Evolutionary conservation across 1,140 invertebrate genomes (phyloP), one percentile per base, ranked within the genome.

Genomic region (Bombus haemorrhoidalis): DNA sequence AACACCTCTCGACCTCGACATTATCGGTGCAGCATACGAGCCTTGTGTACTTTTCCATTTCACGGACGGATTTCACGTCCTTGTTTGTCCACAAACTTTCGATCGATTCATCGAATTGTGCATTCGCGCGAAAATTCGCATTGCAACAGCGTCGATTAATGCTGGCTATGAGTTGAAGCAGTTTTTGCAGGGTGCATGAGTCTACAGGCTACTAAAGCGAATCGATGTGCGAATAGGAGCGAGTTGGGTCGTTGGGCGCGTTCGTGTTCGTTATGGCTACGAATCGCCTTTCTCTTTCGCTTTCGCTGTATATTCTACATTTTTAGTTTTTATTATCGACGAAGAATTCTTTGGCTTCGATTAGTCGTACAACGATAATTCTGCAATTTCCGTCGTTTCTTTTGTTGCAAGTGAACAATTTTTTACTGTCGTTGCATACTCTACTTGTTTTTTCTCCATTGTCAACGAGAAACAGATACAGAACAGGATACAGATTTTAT

Each of bases 1-100:
- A 85, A 69, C 83, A 80, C 83, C 77, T 80, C 76, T 80, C 53
- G 28, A 72, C 68, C 83, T 85, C 66, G 53, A 32, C 68, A 32
- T 34, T 43, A 25, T 32, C 66, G 66, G 37, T 47, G 83, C 25
- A 72, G 47, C 22, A 32, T 18, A 25, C 39, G 68, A 79, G 15
- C 3, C 6, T 6, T 80, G 53, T 79, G 76, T 80, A 80, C 83
- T 85, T 80, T 84, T 79, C 66, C 53, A 32, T 37, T 57, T n/a
- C 82, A 69, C 22, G 39, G 39, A 34, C 22, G 22, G 68, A 43
- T 57, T 77, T 64, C 37, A 32, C 32, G 9, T 5, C 15, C 59
- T 34, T 75, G 71, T 81, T 85, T 81, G 43, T 34, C 8, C 18
- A 39, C 68, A 32, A 47, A 57, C 28, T 39, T 10, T 22, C 75